Conservation (phyloP, 2,888 invertebrate genomes). For the Latrodectus hesperus region DNA sequence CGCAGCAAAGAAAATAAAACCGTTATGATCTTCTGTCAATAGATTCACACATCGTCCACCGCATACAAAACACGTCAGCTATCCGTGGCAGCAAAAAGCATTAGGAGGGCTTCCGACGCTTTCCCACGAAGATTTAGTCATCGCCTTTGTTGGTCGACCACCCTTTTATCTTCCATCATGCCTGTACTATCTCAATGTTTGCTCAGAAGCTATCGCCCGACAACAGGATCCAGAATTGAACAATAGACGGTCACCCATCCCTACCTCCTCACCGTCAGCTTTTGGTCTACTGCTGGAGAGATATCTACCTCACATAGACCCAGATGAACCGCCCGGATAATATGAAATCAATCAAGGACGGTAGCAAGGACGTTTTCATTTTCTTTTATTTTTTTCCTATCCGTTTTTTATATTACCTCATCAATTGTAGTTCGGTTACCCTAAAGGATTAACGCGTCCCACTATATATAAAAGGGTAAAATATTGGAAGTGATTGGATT, state of each 20-base stretch:
- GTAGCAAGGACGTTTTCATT: not conserved
- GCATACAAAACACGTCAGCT: too few relatives aligned
- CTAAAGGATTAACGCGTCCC: conserved; percentile 34
- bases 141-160: conserved; percentile 44
- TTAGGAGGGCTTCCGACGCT: not conserved
- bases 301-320: conserved; percentile 14
- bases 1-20: too few relatives aligned
- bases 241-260: too few relatives aligned
- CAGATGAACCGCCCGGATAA: not conserved
- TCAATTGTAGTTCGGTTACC: conserved; percentile 24
- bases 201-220: conserved; percentile 58
- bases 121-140: conserved; percentile 67
- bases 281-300: conserved; percentile 1
- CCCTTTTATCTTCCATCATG: conserved; percentile 58
- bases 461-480: conserved; percentile 1
- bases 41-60: too few relatives aligned
- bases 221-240: conserved; percentile 35
- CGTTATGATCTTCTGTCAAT: too few relatives aligned
- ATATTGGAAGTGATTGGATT: not conserved
- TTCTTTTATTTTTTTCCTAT: not conserved
- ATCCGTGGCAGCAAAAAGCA: too few relatives aligned
- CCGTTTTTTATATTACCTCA: not conserved
- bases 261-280: too few relatives aligned
- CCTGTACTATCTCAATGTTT: conserved; percentile 47
- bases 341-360: conserved; percentile 30